A percentile compares a stretch with the other conserved stretches of the same genome.
phyloP scores from a whole-genome alignment of 1,140 invertebrate species.

The Calephelis virginiensis region DNA sequence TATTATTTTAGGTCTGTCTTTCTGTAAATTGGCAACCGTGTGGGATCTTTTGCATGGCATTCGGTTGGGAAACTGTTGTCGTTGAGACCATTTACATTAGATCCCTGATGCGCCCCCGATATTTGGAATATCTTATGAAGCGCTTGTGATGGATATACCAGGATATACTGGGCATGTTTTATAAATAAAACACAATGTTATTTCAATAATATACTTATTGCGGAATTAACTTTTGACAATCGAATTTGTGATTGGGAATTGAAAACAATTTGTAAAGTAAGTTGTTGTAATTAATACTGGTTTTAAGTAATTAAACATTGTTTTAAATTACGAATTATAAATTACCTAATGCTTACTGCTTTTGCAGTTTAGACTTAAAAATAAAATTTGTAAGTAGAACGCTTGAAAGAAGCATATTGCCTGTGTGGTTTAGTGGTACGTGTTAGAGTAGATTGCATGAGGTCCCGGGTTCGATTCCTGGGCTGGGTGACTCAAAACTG shows the following conservation, averaged over 20 bases:
- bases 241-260: not conserved
- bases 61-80: slow-evolving; percentile 75
- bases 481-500: no score
- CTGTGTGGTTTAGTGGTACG: no score
- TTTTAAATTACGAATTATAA: no score
- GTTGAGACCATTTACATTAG: slow-evolving; percentile 44
- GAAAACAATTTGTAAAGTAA: not conserved
- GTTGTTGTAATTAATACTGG: no score
- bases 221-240: slow-evolving; percentile 22
- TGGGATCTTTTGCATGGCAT: slow-evolving; percentile 71
- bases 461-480: no score
- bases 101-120: slow-evolving; percentile 43
- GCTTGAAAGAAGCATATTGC: no score
- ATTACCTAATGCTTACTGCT: no score
- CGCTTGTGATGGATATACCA: slow-evolving; percentile 43
- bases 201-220: slow-evolving; percentile 60
- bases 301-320: no score
- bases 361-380: no score
- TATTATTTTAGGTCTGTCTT: slow-evolving; percentile 78
- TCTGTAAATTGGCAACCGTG: slow-evolving; percentile 77
- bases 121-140: not conserved
- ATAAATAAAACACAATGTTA: slow-evolving; percentile 71
- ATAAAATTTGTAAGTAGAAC: no score
- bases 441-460: no score
- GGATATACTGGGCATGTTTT: slow-evolving; percentile 50